Percentiles rank a stretch among this genome's conserved stretches.
Conservation (phyloP, 2,113 vertebrate genomes). For the Mungos mungo region DNA sequence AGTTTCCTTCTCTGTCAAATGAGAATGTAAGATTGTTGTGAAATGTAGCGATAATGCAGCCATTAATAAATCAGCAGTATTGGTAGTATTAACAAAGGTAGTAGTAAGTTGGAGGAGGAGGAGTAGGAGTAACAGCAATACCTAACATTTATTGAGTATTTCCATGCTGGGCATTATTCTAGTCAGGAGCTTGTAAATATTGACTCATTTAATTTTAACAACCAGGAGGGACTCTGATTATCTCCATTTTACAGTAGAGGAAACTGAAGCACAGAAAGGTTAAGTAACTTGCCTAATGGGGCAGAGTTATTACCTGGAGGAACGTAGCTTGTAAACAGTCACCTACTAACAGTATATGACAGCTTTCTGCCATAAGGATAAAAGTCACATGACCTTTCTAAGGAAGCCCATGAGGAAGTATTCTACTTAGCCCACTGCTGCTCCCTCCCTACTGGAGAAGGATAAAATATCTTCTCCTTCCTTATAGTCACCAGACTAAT, state of each 20-base stretch:
- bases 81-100: not conserved
- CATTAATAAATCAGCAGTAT: not conserved
- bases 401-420: not conserved
- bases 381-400: not conserved
- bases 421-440: not conserved
- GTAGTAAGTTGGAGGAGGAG: not conserved
- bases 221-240: not conserved
- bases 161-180: not conserved
- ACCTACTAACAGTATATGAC: not conserved
- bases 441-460: not conserved
- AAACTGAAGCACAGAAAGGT: not conserved
- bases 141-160: not conserved
- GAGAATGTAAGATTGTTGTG: not conserved
- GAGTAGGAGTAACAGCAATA: not conserved
- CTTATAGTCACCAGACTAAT: not conserved
- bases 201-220: not conserved
- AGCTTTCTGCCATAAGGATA: not conserved
- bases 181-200: not conserved
- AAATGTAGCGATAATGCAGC: not conserved
- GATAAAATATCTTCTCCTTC: not conserved
- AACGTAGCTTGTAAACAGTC: not conserved
- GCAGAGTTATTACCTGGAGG: not conserved
- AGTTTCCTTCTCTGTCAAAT: not conserved
- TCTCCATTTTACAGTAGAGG: not conserved
- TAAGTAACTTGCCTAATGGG: not conserved